Conservation (phyloP, 2,888 invertebrate genomes). For the Halictus quadricinctus region DNA sequence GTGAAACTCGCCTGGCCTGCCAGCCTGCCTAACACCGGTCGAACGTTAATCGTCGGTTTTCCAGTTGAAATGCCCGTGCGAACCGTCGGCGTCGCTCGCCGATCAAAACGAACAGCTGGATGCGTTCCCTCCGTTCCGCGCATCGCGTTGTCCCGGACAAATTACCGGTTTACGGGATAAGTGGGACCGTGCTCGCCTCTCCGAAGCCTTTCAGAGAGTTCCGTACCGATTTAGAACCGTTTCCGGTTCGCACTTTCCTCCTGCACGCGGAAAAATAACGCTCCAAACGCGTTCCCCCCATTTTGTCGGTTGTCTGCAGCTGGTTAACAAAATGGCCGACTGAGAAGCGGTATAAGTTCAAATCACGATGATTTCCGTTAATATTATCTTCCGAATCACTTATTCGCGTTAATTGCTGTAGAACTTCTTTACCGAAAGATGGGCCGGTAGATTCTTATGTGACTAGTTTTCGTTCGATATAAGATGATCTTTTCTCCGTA, state of each 20-base stretch:
- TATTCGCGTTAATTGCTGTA: too few relatives aligned
- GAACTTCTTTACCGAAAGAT: too few relatives aligned
- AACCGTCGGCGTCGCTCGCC: background rate
- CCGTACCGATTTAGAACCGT: background rate
- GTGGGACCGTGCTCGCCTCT: conserved; percentile 3
- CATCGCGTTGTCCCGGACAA: background rate
- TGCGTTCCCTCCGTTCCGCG: conserved; percentile 6
- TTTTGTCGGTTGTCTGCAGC: too few relatives aligned
- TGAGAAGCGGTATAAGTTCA: too few relatives aligned
- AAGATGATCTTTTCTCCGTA: too few relatives aligned
- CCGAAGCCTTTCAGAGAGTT: background rate
- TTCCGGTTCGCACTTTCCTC: background rate
- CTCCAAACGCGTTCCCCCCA: too few relatives aligned
- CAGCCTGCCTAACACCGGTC: conserved; percentile 16
- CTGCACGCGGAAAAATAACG: background rate
- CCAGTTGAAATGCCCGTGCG: conserved; percentile 7
- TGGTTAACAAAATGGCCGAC: too few relatives aligned
- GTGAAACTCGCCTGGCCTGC: conserved; percentile 48
- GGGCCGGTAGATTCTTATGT: too few relatives aligned
- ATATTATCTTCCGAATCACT: too few relatives aligned
- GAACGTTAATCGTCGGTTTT: conserved; percentile 46
- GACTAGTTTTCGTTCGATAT: too few relatives aligned
- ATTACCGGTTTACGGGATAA: conserved; percentile 6
- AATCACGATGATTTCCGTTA: too few relatives aligned
- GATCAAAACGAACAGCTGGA: conserved; percentile 24